A percentile compares a stretch with the other conserved stretches of the same genome.
Conservation (phyloP, 2,113 vertebrate genomes). For the Oreochromis niloticus region DNA sequence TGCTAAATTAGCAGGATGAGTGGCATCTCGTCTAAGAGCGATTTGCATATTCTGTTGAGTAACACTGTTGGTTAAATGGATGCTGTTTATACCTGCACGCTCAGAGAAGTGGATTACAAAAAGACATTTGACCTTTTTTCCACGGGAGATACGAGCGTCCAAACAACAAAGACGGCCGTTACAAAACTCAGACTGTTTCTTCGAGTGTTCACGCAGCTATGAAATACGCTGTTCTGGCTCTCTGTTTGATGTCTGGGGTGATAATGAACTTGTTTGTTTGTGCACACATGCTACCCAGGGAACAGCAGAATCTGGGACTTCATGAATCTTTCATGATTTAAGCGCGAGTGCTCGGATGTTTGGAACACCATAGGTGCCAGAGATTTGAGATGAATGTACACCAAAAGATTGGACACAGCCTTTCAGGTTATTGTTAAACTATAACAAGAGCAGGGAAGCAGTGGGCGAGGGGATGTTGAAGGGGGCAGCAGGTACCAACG, state of each 20-base stretch:
- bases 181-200: not conserved
- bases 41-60: not conserved
- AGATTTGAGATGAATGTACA: slow-evolving; percentile 13
- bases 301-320: slow-evolving; percentile 11
- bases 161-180: not conserved
- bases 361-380: slow-evolving; percentile 1
- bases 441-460: not conserved
- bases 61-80: not conserved
- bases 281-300: not conserved
- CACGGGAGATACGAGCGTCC: not conserved
- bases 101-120: not conserved
- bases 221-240: not conserved
- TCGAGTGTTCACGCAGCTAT: not conserved
- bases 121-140: not conserved
- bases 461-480: not conserved
- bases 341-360: slow-evolving; percentile 40
- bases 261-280: slow-evolving; percentile 64
- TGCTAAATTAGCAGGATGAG: slow-evolving; percentile 3
- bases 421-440: slow-evolving; percentile 3
- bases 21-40: not conserved
- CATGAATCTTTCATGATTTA: slow-evolving; percentile 61
- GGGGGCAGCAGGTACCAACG: not conserved
- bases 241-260: slow-evolving; percentile 37
- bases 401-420: not conserved
- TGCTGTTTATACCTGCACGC: not conserved